Conservation (phyloP, 2,888 invertebrate genomes). For the Linyphia triangularis region DNA sequence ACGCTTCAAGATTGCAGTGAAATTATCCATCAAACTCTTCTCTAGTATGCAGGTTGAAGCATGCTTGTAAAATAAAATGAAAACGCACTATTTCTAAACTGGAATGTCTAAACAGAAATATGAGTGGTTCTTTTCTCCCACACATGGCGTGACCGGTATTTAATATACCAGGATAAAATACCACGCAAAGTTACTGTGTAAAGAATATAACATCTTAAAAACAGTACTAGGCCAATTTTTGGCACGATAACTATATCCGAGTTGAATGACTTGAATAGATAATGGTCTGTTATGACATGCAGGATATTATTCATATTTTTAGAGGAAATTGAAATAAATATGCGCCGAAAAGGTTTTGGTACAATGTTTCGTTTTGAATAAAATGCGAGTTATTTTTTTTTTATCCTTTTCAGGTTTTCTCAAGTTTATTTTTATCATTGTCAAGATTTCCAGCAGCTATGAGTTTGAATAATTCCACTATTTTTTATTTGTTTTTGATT, state of each 20-base stretch:
- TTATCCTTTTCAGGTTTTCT: too few species aligned
- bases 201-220: conserved; percentile 27
- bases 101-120: too few species aligned
- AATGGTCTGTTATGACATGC: neutral
- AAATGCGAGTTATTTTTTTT: too few species aligned
- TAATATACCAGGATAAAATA: conserved; percentile 5
- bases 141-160: conserved; percentile 31
- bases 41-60: neutral
- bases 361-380: too few species aligned
- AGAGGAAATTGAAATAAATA: too few species aligned
- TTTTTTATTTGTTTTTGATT: too few species aligned
- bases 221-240: conserved; percentile 18
- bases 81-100: conserved; percentile 16
- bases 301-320: neutral
- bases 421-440: too few species aligned
- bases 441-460: too few species aligned
- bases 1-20: conserved; percentile 2
- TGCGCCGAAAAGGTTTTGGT: too few species aligned
- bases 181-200: conserved; percentile 37
- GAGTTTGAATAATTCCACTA: too few species aligned
- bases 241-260: conserved; percentile 40
- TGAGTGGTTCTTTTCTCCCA: conserved; percentile 7
- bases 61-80: neutral
- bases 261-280: neutral
- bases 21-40: conserved; percentile 10